Percentiles rank a stretch among this genome's conserved stretches.
Conservation (phyloP, 2,797 vertebrate species). For the Anguilla marmorata region DNA sequence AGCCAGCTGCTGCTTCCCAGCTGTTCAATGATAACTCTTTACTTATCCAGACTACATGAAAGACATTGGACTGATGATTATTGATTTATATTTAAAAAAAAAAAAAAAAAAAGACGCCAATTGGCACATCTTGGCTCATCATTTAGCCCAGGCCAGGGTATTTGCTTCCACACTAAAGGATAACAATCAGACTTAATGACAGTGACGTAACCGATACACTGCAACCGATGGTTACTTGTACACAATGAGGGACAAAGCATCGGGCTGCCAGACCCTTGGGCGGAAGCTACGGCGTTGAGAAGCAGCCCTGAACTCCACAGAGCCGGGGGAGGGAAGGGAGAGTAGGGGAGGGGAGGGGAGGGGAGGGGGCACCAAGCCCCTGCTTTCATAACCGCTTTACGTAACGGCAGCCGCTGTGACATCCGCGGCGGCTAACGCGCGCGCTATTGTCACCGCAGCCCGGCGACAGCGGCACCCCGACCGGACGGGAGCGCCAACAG, state of each 20-base stretch:
- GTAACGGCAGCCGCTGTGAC: conserved; percentile 23
- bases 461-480: conserved; percentile 16
- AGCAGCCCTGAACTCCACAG: background rate
- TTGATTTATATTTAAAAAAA: too few relatives aligned
- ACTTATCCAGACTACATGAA: background rate
- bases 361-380: background rate
- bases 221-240: background rate
- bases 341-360: background rate
- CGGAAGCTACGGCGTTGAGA: background rate
- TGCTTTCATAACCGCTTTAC: conserved; percentile 32
- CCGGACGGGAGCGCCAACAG: background rate
- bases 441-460: conserved; percentile 14
- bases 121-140: background rate
- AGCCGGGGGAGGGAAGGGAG: background rate
- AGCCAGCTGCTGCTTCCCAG: background rate
- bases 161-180: background rate
- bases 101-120: background rate
- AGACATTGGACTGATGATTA: background rate
- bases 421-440: background rate
- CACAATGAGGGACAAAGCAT: background rate
- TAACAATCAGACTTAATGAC: background rate
- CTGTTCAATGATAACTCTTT: background rate
- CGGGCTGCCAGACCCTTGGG: background rate
- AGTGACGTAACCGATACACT: background rate
- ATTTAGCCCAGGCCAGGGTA: background rate